phyloP scores from a whole-genome alignment of 53 echinoderm and acorn worm genomes.

The Astropecten irregularis region DNA sequence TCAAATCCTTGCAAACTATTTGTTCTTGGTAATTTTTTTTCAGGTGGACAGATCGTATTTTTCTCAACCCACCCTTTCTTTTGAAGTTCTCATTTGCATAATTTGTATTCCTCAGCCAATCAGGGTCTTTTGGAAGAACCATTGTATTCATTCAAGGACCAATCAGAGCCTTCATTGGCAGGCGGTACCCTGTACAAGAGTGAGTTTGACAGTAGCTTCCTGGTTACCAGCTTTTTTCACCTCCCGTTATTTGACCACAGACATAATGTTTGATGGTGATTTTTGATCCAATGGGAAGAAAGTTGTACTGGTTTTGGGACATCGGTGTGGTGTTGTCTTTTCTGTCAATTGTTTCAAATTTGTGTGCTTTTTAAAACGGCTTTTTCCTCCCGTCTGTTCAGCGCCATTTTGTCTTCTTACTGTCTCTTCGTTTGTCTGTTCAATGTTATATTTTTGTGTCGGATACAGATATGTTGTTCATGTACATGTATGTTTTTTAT shows the following conservation, averaged over 20 bases:
- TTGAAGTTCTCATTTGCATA: conserved; percentile 3
- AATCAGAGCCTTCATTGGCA: conserved; percentile 54
- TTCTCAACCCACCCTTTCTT: not conserved
- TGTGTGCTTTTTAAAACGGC: too few species aligned
- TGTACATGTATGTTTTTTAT: too few species aligned
- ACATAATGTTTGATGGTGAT: conserved; percentile 8
- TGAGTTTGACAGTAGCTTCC: conserved; percentile 26
- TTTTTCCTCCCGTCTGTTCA: too few species aligned
- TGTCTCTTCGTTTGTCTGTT: too few species aligned
- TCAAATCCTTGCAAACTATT: too few species aligned
- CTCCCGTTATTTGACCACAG: too few species aligned
- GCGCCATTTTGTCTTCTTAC: too few species aligned
- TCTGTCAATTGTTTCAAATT: not conserved
- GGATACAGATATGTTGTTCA: too few species aligned
- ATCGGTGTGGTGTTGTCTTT: not conserved
- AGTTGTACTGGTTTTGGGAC: not conserved
- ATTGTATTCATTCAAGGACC: conserved; percentile 53
- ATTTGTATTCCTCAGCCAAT: conserved; percentile 44
- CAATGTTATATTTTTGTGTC: too few species aligned
- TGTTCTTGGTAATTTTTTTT: too few species aligned
- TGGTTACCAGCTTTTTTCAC: conserved; percentile 23
- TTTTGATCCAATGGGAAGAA: not conserved
- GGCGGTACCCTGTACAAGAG: conserved; percentile 58
- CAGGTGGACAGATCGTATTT: not conserved
- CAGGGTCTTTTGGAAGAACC: conserved; percentile 55